Evolutionary conservation across 2,888 invertebrate genomes (phyloP).

Genomic region (Conops quadrifasciatus): DNA sequence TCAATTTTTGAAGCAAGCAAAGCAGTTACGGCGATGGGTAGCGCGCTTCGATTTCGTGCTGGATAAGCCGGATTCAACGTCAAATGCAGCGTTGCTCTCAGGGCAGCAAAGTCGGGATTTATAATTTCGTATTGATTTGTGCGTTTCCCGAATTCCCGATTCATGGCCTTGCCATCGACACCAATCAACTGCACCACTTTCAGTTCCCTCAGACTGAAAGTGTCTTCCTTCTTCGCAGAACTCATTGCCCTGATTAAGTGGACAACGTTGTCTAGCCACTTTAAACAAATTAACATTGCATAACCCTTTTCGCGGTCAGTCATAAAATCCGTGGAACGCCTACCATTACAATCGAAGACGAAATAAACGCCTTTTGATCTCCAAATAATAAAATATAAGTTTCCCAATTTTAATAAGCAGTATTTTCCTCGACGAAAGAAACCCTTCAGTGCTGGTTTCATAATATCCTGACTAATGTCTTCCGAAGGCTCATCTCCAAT

Average conservation of each 20-base stretch:
- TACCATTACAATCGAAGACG: constrained; percentile 59
- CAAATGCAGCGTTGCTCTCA: constrained; percentile 55
- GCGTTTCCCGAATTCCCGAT: constrained; percentile 52
- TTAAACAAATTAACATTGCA: constrained; percentile 54
- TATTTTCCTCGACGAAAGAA: constrained; percentile 53
- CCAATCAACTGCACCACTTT: constrained; percentile 53
- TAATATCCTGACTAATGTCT: constrained; percentile 34
- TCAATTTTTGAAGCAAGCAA: constrained; percentile 60
- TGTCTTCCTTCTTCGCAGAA: constrained; percentile 45
- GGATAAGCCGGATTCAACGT: constrained; percentile 53
- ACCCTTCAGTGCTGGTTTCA: constrained; percentile 40
- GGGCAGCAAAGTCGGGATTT: constrained; percentile 56
- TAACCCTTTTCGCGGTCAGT: constrained; percentile 49
- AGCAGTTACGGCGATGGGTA: constrained; percentile 56
- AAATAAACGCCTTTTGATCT: constrained; percentile 54
- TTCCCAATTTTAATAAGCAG: constrained; percentile 49
- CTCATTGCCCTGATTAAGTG: constrained; percentile 54
- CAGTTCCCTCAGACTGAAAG: constrained; percentile 54
- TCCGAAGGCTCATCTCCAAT: constrained; percentile 36
- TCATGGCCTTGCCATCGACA: constrained; percentile 50
- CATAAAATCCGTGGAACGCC: constrained; percentile 48
- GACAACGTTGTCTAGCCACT: constrained; percentile 53
- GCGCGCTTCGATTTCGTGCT: constrained; percentile 55
- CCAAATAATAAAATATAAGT: constrained; percentile 60
- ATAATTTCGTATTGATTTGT: constrained; percentile 55